Conservation (phyloP, 1,140 invertebrate genomes). For the Drosophila gunungcola region DNA sequence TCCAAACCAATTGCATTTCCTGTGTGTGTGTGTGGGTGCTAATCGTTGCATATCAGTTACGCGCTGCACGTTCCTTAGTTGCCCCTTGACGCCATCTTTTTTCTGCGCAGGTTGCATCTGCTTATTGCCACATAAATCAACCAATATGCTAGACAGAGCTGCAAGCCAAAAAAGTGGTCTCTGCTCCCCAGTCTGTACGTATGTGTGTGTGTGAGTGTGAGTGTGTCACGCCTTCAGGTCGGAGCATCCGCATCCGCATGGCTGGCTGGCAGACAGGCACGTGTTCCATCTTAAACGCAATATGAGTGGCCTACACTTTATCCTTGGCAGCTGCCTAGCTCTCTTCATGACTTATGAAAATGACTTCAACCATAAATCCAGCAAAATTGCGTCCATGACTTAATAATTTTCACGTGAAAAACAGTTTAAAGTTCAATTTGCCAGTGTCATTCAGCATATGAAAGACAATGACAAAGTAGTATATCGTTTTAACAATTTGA, state of each 20-base stretch:
- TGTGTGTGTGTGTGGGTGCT: conserved; percentile 45
- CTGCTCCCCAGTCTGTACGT: not conserved
- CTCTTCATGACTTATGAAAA: conserved; percentile 47
- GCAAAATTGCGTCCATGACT: conserved; percentile 41
- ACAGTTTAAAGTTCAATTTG: conserved; percentile 68
- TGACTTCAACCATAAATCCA: conserved; percentile 55
- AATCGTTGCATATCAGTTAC: conserved; percentile 80
- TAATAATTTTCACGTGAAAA: conserved; percentile 41
- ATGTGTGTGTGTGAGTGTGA: conserved; percentile 4
- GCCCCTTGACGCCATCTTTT: conserved; percentile 37
- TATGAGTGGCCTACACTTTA: conserved; percentile 63
- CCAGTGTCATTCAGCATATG: conserved; percentile 31
- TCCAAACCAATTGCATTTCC: conserved; percentile 65
- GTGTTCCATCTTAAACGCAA: conserved; percentile 71
- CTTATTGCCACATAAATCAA: conserved; percentile 82
- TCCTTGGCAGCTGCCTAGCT: conserved; percentile 40
- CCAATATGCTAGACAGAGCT: conserved; percentile 69
- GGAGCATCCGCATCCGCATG: conserved; percentile 10
- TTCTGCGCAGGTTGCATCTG: conserved; percentile 72
- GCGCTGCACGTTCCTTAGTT: conserved; percentile 64
- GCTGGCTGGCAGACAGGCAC: conserved; percentile 52
- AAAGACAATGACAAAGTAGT: conserved; percentile 1
- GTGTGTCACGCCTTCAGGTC: conserved; percentile 14
- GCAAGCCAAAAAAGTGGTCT: conserved; percentile 26
- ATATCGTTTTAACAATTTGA: conserved; percentile 1